Evolutionary conservation across 2,113 vertebrate species (phyloP), one percentile per base, ranked within the genome.

Genomic region (Entosphenus tridentatus): DNA sequence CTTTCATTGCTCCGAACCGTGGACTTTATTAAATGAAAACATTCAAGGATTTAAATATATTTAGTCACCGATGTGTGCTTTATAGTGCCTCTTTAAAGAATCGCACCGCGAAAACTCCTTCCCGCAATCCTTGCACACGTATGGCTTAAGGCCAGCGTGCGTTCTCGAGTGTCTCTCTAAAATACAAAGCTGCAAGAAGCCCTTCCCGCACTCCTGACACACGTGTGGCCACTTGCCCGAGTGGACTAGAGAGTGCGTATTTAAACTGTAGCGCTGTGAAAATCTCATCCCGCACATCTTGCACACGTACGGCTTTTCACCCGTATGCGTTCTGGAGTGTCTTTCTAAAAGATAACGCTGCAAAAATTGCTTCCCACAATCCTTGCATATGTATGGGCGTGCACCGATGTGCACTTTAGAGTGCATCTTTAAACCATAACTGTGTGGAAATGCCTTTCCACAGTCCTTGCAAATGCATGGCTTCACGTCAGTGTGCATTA

Each of bases 141-240:
- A 65, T 9, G 62, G 62, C 10, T 65, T 65, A n/a, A 16, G n/a
- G 8, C 62, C 62, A 10, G 62, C 21, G 62, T 65, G 62, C 10
- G 62, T 65, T 65, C 62, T n/a, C 2, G 21, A n/a, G 21, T 65
- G 62, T 21, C 21, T 65, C 21, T 65, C n/a, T 21, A 65, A 65
- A 65, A 16, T 65, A 9, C n/a, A n/a, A 65, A 21, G 21, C n/a
- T 65, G n/a, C n/a, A 21, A n/a, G 10, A 65, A 65, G n/a, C 62
- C 62, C 21, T 65, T 65, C n/a, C 62, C 62, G 21, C 62, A 65
- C n/a, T n/a, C 21, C 21, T n/a, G n/a, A 65, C 62, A 65, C 21
- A 16, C 21, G 21, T 65, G 62, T 9, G 62, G 62, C 62, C 62
- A 16, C 21, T 65, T 21, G n/a, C 10, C 62, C 21, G 62, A 16